These are phyloP conservation scores for Steinernema hermaphroditum DNA, from an alignment of 2,888 invertebrate genomes.

Conservation along the genomic window DNA sequence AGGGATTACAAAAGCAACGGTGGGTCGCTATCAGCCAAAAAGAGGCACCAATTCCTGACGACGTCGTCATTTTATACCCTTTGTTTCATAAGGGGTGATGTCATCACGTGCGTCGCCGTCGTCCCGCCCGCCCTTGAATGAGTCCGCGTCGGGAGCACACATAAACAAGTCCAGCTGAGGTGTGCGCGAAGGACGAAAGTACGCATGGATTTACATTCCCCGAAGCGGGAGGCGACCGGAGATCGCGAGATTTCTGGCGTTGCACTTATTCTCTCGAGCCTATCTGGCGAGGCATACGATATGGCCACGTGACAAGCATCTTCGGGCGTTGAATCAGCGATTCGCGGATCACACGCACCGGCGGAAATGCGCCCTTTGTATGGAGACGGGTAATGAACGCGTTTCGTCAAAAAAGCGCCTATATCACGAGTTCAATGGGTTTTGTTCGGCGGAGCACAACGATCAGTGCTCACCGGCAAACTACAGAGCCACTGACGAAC, in stretches of 20 bases:
- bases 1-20: neutral
- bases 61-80: neutral
- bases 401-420: no score
- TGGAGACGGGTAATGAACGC: no score
- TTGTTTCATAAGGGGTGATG: conserved; percentile 7
- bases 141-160: neutral
- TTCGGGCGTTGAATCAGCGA: no score
- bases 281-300: neutral
- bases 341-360: no score
- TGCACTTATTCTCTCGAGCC: neutral
- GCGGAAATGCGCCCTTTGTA: no score
- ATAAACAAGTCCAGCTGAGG: conserved; percentile 9
- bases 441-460: neutral
- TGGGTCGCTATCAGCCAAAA: neutral
- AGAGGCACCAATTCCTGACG: neutral
- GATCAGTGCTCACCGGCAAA: neutral
- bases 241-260: neutral
- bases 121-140: neutral
- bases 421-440: conserved; percentile 15
- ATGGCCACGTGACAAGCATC: no score
- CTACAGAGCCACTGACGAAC: neutral
- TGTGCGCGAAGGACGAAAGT: neutral
- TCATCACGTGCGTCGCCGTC: conserved; percentile 8
- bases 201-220: neutral
- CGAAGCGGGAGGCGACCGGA: neutral